Conservation (phyloP, 2,888 invertebrate species). For the Cheiracanthium punctorium region DNA sequence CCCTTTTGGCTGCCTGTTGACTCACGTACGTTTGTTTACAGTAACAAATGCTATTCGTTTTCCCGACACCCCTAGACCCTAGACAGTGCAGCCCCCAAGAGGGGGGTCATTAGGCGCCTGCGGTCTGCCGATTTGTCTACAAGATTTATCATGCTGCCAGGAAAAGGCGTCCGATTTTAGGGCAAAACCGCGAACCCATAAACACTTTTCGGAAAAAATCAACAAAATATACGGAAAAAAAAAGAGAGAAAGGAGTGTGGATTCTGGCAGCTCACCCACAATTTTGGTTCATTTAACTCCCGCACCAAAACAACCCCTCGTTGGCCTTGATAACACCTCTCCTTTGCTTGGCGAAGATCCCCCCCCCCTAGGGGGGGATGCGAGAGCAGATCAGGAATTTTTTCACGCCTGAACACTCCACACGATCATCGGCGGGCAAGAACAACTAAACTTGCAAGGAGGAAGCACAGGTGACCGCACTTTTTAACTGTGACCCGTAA, state of each 20-base stretch:
- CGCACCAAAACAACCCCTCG: slow-evolving; percentile 16
- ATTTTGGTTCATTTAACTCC: slow-evolving; percentile 57
- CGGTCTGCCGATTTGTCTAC: neutral
- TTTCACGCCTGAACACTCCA: slow-evolving; percentile 34
- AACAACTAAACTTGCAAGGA: neutral
- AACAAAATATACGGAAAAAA: neutral
- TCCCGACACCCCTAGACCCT: neutral
- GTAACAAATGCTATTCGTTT: neutral
- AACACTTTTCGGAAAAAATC: slow-evolving; percentile 3
- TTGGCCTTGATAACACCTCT: slow-evolving; percentile 23
- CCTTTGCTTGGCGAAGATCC: neutral
- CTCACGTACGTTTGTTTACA: neutral
- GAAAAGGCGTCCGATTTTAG: neutral
- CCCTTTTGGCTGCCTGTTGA: neutral
- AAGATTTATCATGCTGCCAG: neutral
- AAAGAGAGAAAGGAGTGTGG: neutral
- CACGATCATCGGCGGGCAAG: neutral
- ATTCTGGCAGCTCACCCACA: slow-evolving; percentile 29
- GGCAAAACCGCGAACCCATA: slow-evolving; percentile 5
- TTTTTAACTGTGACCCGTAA: slow-evolving; percentile 36
- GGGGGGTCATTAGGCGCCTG: neutral
- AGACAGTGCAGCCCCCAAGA: neutral
- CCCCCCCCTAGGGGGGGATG: neutral
- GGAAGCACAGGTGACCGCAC: slow-evolving; percentile 45
- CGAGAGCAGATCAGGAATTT: slow-evolving; percentile 9